phyloP scores from a whole-genome alignment of 1,140 invertebrate genomes.

The Hycleus cichorii region DNA sequence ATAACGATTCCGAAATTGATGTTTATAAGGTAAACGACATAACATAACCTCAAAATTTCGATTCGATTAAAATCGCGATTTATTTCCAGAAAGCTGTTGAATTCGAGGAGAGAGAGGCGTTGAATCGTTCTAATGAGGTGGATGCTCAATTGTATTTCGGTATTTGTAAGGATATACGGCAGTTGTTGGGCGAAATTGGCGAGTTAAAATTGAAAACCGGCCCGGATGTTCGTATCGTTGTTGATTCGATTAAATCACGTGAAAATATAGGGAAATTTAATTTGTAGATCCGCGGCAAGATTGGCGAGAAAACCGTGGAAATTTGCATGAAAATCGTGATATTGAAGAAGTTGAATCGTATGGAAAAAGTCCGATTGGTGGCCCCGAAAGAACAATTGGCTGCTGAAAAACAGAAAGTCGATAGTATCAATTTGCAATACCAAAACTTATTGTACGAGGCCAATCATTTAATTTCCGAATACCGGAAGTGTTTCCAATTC shows the following conservation, averaged over 20 bases:
- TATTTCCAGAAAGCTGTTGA: slow-evolving; percentile 53
- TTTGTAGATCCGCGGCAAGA: slow-evolving; percentile 30
- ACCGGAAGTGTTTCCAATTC: slow-evolving; percentile 87
- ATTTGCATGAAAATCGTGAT: slow-evolving; percentile 67
- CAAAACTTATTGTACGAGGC: slow-evolving; percentile 95
- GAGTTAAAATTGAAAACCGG: slow-evolving; percentile 52
- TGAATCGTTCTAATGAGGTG: slow-evolving; percentile 52
- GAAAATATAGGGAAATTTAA: neutral
- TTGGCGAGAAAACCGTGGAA: slow-evolving; percentile 49
- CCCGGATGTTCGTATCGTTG: slow-evolving; percentile 2
- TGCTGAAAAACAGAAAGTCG: slow-evolving; percentile 78
- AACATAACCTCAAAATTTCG: neutral
- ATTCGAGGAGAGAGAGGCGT: slow-evolving; percentile 68
- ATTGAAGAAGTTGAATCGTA: slow-evolving; percentile 83
- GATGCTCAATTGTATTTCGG: slow-evolving; percentile 62
- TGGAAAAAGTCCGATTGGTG: slow-evolving; percentile 81
- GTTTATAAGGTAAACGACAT: slow-evolving; percentile 30
- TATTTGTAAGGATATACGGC: slow-evolving; percentile 59
- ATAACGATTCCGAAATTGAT: slow-evolving; percentile 29
- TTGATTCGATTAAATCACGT: too few species aligned
- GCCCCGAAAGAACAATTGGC: slow-evolving; percentile 69
- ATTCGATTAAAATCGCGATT: neutral
- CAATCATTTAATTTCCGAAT: slow-evolving; percentile 88
- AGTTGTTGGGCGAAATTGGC: slow-evolving; percentile 56
- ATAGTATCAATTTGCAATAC: slow-evolving; percentile 80